These are phyloP conservation scores for Hyaena hyaena DNA, from an alignment of 2,113 vertebrate genomes.

Conservation along the genomic window DNA sequence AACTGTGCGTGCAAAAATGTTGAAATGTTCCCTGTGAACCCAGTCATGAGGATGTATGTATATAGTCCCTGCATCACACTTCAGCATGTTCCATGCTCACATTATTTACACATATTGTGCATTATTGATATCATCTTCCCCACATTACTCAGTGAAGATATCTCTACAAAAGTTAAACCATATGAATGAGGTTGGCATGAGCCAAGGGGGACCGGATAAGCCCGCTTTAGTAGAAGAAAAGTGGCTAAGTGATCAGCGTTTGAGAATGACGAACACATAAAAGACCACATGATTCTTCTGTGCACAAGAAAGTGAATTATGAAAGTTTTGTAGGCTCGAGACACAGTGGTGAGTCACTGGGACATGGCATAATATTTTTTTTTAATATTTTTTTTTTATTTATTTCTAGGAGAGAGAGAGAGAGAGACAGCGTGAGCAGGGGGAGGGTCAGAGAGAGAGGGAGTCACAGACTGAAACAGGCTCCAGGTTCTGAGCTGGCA, in stretches of 20 bases:
- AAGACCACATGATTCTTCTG: not conserved
- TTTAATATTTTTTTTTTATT: too few relatives aligned
- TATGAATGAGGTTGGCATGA: not conserved
- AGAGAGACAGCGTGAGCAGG: too few relatives aligned
- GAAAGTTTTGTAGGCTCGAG: not conserved
- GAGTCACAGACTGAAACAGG: too few relatives aligned
- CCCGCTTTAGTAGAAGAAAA: not conserved
- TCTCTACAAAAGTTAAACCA: not conserved
- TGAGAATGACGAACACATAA: not conserved
- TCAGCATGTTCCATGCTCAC: not conserved
- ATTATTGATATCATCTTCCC: not conserved
- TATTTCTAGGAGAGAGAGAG: too few relatives aligned
- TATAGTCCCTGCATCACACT: not conserved
- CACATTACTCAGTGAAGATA: not conserved
- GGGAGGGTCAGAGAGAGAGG: too few relatives aligned
- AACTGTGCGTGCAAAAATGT: not conserved
- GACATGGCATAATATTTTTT: not conserved
- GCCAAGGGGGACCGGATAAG: not conserved
- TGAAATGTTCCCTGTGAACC: not conserved
- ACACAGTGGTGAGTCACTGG: not conserved
- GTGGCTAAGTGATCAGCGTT: not conserved
- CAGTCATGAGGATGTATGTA: not conserved
- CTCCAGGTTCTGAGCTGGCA: too few relatives aligned
- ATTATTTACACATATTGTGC: not conserved
- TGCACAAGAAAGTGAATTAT: not conserved